Conservation (phyloP, 2,797 vertebrate genomes). For the Chromobotia macracanthus region DNA sequence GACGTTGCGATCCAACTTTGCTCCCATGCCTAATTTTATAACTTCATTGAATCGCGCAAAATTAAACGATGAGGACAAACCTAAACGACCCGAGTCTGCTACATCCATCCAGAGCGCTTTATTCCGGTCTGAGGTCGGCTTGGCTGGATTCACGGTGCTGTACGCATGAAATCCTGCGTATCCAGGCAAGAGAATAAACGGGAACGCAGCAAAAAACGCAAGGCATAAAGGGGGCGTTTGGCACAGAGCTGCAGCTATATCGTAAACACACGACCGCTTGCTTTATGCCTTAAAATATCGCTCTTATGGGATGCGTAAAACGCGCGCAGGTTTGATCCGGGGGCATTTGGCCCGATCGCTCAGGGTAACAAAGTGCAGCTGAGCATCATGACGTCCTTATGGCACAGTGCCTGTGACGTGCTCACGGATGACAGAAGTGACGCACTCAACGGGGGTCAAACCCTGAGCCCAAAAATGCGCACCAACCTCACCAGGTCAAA, state of each 20-base stretch:
- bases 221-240: constrained; percentile 68
- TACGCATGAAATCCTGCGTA: constrained; percentile 72
- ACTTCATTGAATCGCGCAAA: too few relatives aligned
- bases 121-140: constrained; percentile 69
- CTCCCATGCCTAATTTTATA: too few relatives aligned
- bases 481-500: constrained; percentile 78
- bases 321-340: constrained; percentile 64
- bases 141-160: constrained; percentile 71
- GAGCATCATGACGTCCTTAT: constrained; percentile 69
- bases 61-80: too few relatives aligned
- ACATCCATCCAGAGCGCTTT: constrained; percentile 75
- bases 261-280: constrained; percentile 60
- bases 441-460: constrained; percentile 64
- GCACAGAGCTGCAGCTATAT: constrained; percentile 66
- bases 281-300: constrained; percentile 68
- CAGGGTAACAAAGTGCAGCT: constrained; percentile 60
- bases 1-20: constrained; percentile 25
- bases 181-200: constrained; percentile 60
- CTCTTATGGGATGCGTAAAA: too few relatives aligned
- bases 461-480: constrained; percentile 52
- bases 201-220: constrained; percentile 58
- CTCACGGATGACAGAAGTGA: constrained; percentile 80
- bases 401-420: constrained; percentile 73
- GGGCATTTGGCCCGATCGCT: constrained; percentile 43
- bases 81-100: constrained; percentile 52